Conservation (phyloP, 2,888 invertebrate species). For the Metellina segmentata region DNA sequence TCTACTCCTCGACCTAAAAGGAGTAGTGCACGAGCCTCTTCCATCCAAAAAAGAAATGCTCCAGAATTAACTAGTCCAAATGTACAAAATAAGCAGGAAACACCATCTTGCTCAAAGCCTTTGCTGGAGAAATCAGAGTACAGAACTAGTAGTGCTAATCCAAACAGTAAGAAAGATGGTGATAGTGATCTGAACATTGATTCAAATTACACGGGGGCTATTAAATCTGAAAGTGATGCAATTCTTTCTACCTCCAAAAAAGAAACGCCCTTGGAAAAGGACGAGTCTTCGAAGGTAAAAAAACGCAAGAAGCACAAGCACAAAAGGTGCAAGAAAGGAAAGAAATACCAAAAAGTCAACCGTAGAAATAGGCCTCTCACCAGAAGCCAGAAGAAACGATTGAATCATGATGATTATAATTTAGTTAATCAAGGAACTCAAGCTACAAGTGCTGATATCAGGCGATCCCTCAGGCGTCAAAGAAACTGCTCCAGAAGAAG, state of each 20-base stretch:
- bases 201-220: background rate
- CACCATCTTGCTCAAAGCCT: too few species aligned
- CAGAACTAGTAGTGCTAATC: background rate
- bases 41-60: background rate
- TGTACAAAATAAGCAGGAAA: too few species aligned
- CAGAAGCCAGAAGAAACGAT: constrained; percentile 14
- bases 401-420: constrained; percentile 23
- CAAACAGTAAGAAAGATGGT: background rate
- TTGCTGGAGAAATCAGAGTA: background rate
- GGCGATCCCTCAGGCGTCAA: constrained; percentile 67
- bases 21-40: background rate
- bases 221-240: background rate
- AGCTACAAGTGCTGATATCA: constrained; percentile 78
- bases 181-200: background rate
- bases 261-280: background rate
- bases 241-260: background rate
- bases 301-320: constrained; percentile 22
- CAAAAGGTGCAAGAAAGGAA: background rate
- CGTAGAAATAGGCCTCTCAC: constrained; percentile 40
- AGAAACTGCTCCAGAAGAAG: constrained; percentile 15
- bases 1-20: too few species aligned
- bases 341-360: background rate
- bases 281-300: background rate
- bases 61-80: background rate
- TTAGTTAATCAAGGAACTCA: constrained; percentile 77